A percentile compares a stretch with the other conserved stretches of the same genome.
Conservation (phyloP, 2,888 invertebrate genomes). For the Raillietiella orientalis region DNA sequence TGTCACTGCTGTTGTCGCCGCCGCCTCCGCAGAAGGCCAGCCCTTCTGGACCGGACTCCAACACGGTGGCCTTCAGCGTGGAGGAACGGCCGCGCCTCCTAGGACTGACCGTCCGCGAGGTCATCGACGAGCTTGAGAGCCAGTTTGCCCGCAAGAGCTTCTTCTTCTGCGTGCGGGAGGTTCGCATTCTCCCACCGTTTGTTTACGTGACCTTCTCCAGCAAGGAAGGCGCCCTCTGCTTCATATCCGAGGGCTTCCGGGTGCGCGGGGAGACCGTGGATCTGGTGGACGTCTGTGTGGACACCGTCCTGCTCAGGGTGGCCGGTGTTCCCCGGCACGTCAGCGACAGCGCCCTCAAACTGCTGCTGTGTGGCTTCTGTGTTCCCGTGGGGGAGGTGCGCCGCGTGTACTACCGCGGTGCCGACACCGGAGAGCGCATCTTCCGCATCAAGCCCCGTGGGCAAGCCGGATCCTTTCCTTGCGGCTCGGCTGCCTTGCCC, state of each 20-base stretch:
- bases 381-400: constrained; percentile 10
- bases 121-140: constrained; percentile 12
- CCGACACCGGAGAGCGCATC: constrained; percentile 13
- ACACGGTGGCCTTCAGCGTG: constrained; percentile 8
- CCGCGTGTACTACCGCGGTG: constrained; percentile 12
- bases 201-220: constrained; percentile 11
- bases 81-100: constrained; percentile 7
- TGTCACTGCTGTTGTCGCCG: neutral
- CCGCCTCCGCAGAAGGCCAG: constrained; percentile 3
- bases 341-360: constrained; percentile 10
- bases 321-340: constrained; percentile 12
- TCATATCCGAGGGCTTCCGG: constrained; percentile 9
- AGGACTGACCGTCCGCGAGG: constrained; percentile 11
- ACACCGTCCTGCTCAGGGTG: constrained; percentile 11
- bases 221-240: constrained; percentile 9
- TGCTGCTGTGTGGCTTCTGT: constrained; percentile 10
- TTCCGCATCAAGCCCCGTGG: too few species aligned
- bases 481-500: too few species aligned
- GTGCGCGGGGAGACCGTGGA: constrained; percentile 9
- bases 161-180: too few species aligned
- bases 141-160: constrained; percentile 10
- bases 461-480: too few species aligned
- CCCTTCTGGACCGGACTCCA: too few species aligned
- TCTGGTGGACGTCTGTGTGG: constrained; percentile 11
- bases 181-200: constrained; percentile 11